Evolutionary conservation across 64 coral and sea anemone species (phyloP).

Genomic region (Orbicella faveolata): DNA sequence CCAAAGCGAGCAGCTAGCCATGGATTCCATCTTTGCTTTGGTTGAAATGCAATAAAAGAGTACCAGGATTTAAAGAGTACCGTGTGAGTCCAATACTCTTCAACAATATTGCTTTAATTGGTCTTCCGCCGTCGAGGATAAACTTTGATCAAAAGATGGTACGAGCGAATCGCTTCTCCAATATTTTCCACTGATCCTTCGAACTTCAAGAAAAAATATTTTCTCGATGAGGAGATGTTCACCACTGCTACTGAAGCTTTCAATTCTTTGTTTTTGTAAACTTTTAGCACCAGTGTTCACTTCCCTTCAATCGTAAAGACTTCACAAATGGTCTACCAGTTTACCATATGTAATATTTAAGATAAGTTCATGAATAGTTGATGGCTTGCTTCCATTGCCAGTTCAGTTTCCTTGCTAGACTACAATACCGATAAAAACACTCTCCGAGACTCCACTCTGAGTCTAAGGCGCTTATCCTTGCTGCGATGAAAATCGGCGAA

Average conservation of each 20-base stretch:
- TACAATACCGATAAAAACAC: slow-evolving; percentile 1
- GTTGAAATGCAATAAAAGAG: slow-evolving; percentile 3
- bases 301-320: slow-evolving; percentile 31
- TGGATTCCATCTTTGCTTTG: slow-evolving; percentile 11
- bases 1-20: background rate
- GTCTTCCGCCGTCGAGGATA: background rate
- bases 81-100: slow-evolving; percentile 25
- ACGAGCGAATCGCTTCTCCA: background rate
- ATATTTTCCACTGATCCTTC: slow-evolving; percentile 21
- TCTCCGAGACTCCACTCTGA: background rate
- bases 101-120: slow-evolving; percentile 22
- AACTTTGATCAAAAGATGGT: slow-evolving; percentile 28
- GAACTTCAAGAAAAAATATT: slow-evolving; percentile 24
- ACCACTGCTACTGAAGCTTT: background rate
- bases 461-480: background rate
- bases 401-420: slow-evolving; percentile 18
- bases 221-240: background rate
- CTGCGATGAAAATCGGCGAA: background rate
- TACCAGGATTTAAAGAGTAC: slow-evolving; percentile 7
- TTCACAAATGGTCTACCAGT: slow-evolving; percentile 70
- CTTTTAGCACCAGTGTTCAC: slow-evolving; percentile 54
- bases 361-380: slow-evolving; percentile 84
- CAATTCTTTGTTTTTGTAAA: slow-evolving; percentile 63
- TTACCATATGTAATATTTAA: slow-evolving; percentile 97
- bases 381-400: slow-evolving; percentile 49